Conservation (phyloP, 2,113 vertebrate species). For the Xyrauchen texanus region DNA sequence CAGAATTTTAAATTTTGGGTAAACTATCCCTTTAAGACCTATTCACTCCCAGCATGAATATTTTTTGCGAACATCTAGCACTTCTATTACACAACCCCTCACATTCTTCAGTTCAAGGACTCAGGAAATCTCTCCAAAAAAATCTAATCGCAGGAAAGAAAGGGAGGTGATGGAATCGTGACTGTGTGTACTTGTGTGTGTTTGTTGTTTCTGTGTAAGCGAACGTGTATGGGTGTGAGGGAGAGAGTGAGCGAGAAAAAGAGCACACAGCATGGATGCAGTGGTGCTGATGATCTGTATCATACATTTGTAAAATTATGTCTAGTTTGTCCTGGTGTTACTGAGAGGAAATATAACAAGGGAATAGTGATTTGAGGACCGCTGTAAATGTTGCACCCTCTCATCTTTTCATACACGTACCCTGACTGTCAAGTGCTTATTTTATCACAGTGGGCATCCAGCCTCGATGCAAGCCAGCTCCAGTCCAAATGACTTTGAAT, state of each 20-base stretch:
- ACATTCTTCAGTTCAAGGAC: constrained; percentile 37
- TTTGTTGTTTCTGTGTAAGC: constrained; percentile 36
- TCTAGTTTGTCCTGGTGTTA: constrained; percentile 17
- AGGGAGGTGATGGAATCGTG: constrained; percentile 50
- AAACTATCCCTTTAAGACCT: no score
- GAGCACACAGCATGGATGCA: constrained; percentile 42
- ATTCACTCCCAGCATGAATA: no score
- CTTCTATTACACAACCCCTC: neutral
- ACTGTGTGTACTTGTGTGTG: constrained; percentile 47
- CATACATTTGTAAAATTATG: constrained; percentile 33
- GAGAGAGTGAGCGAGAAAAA: constrained; percentile 2
- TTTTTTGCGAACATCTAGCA: neutral
- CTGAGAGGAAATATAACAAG: constrained; percentile 29
- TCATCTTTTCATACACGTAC: constrained; percentile 9
- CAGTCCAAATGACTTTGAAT: constrained; percentile 3
- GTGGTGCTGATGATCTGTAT: constrained; percentile 31
- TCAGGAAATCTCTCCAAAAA: constrained; percentile 21
- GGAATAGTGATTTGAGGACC: constrained; percentile 10
- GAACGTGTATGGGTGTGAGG: constrained; percentile 25
- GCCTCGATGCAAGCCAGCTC: constrained; percentile 12
- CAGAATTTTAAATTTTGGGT: no score
- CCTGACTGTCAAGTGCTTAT: neutral
- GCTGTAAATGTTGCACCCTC: neutral
- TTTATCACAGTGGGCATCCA: constrained; percentile 24
- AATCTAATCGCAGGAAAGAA: neutral